A percentile compares a stretch with the other conserved stretches of the same genome.
Conservation (phyloP, 2,888 invertebrate genomes). For the Drosophila pegasa region DNA sequence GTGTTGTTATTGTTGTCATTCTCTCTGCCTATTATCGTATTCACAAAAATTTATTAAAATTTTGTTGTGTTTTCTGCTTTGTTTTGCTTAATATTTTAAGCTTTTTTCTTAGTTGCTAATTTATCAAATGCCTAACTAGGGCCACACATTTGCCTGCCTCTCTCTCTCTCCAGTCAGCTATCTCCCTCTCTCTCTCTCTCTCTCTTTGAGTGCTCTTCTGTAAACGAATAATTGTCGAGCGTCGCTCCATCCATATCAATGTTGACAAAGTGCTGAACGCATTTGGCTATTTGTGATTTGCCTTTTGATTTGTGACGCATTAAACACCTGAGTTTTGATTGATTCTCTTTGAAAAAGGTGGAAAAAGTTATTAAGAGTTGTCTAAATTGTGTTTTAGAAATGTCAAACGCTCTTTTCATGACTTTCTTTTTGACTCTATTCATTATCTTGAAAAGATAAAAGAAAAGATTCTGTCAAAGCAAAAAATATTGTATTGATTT, state of each 20-base stretch:
- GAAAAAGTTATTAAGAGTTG: no score
- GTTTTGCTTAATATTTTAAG: constrained; percentile 44
- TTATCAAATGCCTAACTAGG: constrained; percentile 58
- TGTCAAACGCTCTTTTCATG: no score
- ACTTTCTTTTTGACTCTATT: neutral
- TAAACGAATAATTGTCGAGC: constrained; percentile 5
- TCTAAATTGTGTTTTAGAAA: neutral
- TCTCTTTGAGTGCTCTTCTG: neutral
- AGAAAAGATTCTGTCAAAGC: no score
- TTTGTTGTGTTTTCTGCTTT: constrained; percentile 33
- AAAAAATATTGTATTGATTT: neutral
- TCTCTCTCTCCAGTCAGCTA: neutral
- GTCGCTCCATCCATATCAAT: constrained; percentile 23
- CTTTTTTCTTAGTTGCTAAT: constrained; percentile 63
- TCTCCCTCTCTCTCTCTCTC: neutral
- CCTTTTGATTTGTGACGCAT: neutral
- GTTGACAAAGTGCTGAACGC: neutral
- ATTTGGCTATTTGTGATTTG: constrained; percentile 2
- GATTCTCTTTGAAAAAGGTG: no score
- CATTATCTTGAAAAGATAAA: no score
- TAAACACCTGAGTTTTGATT: neutral
- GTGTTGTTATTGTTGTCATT: constrained; percentile 30
- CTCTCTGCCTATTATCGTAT: constrained; percentile 56
- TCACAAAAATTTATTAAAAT: constrained; percentile 56
- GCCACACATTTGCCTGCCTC: constrained; percentile 6